Conservation (phyloP, 2,113 vertebrate species). For the Promerops cafer region DNA sequence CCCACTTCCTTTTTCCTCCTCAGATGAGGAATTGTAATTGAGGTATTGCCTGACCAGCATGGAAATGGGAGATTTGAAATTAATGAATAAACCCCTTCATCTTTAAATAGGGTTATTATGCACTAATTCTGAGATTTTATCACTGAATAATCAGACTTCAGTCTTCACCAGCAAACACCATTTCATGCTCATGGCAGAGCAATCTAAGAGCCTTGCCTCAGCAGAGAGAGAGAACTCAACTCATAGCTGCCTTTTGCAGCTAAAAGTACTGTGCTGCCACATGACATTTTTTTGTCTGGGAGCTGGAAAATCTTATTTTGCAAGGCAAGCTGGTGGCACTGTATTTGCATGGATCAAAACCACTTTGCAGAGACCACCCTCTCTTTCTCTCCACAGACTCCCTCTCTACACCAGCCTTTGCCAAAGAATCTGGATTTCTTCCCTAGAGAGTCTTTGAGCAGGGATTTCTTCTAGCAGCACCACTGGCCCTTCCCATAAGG, state of each 20-base stretch:
- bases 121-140: neutral
- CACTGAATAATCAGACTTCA: neutral
- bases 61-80: neutral
- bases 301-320: constrained; percentile 13
- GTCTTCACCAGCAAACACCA: neutral
- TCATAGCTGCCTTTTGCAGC: neutral
- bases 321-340: neutral
- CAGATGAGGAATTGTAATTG: neutral
- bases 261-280: constrained; percentile 27
- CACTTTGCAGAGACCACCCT: neutral
- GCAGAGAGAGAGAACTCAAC: neutral
- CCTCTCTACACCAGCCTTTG: neutral
- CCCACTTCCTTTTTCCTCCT: neutral
- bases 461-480: neutral
- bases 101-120: neutral
- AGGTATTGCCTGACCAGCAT: neutral
- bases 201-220: neutral
- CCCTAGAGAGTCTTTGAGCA: neutral
- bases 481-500: neutral
- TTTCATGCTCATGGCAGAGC: neutral
- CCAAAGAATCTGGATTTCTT: neutral
- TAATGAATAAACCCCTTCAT: neutral
- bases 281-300: constrained; percentile 15
- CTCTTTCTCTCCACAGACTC: neutral
- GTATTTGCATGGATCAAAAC: neutral